Conservation (phyloP, 1,140 invertebrate species). For the Zophobas morio region DNA sequence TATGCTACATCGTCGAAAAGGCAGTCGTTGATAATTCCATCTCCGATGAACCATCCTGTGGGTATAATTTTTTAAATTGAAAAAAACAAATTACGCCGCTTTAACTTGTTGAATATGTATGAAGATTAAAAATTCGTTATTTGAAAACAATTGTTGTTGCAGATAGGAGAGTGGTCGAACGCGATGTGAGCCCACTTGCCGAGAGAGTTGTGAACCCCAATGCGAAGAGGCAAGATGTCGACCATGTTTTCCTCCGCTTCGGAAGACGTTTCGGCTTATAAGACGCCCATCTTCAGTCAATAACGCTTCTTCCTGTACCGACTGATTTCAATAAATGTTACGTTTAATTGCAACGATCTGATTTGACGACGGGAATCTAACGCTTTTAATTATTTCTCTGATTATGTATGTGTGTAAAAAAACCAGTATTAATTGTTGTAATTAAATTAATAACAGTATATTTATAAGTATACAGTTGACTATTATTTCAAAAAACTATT, state of each 20-base stretch:
- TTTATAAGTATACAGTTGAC: conserved; percentile 44
- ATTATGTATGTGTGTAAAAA: conserved; percentile 21
- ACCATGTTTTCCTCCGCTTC: conserved; percentile 86
- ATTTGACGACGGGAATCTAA: conserved; percentile 30
- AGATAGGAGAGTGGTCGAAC: conserved; percentile 55
- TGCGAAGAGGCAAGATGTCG: conserved; percentile 83
- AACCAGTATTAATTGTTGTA: conserved; percentile 43
- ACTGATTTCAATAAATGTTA: conserved; percentile 38
- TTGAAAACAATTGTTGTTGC: conserved; percentile 47
- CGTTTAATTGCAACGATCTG: conserved; percentile 29
- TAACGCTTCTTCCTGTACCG: conserved; percentile 35
- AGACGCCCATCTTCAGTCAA: conserved; percentile 32
- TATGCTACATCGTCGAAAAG: conserved; percentile 61
- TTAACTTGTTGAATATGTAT: conserved; percentile 43
- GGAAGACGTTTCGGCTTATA: conserved; percentile 75
- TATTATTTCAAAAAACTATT: conserved; percentile 44
- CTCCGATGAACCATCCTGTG: conserved; percentile 18
- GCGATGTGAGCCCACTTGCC: conserved; percentile 61
- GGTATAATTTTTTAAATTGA: conserved; percentile 32
- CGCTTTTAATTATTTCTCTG: conserved; percentile 40
- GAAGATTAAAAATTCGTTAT: conserved; percentile 31
- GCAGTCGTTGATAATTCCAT: conserved; percentile 56
- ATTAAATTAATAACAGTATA: conserved; percentile 46
- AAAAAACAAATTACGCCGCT: conserved; percentile 16
- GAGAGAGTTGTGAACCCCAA: conserved; percentile 68